Conservation (phyloP, 2,888 invertebrate species). For the Nomada ferruginata region DNA sequence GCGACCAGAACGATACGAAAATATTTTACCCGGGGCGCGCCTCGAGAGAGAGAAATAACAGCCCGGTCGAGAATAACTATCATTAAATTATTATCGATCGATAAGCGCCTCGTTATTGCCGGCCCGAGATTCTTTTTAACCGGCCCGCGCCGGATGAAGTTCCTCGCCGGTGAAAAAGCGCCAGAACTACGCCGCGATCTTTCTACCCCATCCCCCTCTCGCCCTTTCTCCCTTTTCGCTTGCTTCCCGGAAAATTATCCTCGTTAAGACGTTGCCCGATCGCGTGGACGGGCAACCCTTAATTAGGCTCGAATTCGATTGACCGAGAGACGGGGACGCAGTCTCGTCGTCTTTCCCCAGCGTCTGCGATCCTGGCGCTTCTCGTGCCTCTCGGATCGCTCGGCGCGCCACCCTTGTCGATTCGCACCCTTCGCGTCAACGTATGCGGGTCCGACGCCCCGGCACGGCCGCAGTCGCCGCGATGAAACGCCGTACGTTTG, state of each 20-base stretch:
- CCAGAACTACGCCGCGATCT: constrained; percentile 22
- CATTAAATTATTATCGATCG: constrained; percentile 74
- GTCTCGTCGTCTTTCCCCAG: not conserved
- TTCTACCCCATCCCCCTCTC: not conserved
- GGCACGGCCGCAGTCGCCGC: constrained; percentile 72
- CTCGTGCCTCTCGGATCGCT: not conserved
- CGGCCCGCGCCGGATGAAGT: constrained; percentile 57
- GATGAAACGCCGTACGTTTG: constrained; percentile 79
- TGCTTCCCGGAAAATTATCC: constrained; percentile 63
- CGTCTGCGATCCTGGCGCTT: not conserved
- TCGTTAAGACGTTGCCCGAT: constrained; percentile 51
- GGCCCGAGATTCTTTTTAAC: constrained; percentile 61
- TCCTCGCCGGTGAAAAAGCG: constrained; percentile 56
- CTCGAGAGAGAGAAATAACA: constrained; percentile 63
- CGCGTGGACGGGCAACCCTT: constrained; percentile 64
- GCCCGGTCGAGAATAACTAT: constrained; percentile 68
- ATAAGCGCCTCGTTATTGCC: constrained; percentile 69
- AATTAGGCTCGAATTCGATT: constrained; percentile 69
- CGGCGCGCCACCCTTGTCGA: not conserved
- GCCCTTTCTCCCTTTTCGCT: not conserved
- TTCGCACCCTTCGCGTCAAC: constrained; percentile 14
- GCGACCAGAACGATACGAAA: constrained; percentile 67
- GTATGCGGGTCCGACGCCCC: constrained; percentile 50
- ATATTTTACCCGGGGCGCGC: constrained; percentile 63
- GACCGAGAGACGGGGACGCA: constrained; percentile 53